Evolutionary conservation across 1,140 invertebrate species (phyloP), one percentile per base, ranked within the genome.

Genomic region (Eriocheir sinensis): DNA sequence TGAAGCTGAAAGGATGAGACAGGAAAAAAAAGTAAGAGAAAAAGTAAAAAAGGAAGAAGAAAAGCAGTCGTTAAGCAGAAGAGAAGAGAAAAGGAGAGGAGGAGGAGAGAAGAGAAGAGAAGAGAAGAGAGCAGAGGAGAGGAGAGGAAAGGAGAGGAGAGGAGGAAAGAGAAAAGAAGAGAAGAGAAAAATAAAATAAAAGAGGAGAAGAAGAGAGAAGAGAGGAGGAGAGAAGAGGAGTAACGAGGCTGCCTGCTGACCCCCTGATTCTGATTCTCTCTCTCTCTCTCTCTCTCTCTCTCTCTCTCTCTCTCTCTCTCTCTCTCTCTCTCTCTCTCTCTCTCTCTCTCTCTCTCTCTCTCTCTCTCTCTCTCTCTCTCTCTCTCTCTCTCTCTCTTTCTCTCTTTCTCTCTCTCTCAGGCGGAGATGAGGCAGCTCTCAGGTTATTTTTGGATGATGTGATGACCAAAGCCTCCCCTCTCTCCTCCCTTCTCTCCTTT

Each of bases 261-360:
- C n/a, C n/a, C n/a, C 60, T 72, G n/a, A 15, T 72, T 72, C 60
- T 15, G 12, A 15, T 72, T 72, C 60, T 72, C 60, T 72, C 60
- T 72, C 60, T 72, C 60, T 72, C 60, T 72, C 60, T 72, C 60
- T 72, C 60, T 72, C 60, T 72, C 60, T 72, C 60, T 72, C 60
- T 72, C 60, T 72, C 60, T 72, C 60, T 48, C 44, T 48, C 44
- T 48, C 12, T 83, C 15, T 17, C 60, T n/a, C 60, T 72, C 60
- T n/a, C 60, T 72, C 60, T 72, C 60, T 72, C 60, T 72, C 60
- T 72, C 60, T 72, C 60, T 72, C 60, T 72, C 60, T 72, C 60
- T 72, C 60, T 72, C 60, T 72, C 60, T 72, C 60, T 72, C 60
- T 72, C 60, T 72, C 60, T 72, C 60, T 72, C 60, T 72, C 60